These are phyloP conservation scores for Poeciliopsis paucimaculata DNA, from an alignment of 2,797 vertebrate species.

Conservation along the genomic window DNA sequence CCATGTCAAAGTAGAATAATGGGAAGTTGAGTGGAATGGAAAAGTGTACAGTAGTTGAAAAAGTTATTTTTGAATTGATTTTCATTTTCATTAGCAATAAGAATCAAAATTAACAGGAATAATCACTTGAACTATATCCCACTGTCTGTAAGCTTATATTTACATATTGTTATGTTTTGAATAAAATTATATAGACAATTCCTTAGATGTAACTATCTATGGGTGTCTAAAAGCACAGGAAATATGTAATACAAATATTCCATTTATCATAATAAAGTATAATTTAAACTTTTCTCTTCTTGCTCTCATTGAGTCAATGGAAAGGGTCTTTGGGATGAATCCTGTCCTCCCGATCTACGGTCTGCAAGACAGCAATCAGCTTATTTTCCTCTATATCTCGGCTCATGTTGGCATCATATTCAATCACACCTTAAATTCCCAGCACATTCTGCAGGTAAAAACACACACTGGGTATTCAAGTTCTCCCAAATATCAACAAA, in stretches of 20 bases:
- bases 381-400: slow-evolving; percentile 83
- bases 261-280: not conserved
- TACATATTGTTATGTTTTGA: not conserved
- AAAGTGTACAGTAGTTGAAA: not conserved
- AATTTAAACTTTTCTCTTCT: not conserved
- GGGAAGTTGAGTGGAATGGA: not conserved
- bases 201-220: not conserved
- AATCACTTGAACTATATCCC: not conserved
- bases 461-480: too few species aligned
- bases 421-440: slow-evolving; percentile 77
- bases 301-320: slow-evolving; percentile 78
- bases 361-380: slow-evolving; percentile 81
- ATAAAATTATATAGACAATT: not conserved
- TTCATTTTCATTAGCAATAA: not conserved
- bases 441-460: slow-evolving; percentile 88
- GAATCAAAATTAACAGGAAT: not conserved
- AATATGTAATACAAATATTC: not conserved
- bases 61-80: not conserved
- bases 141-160: not conserved
- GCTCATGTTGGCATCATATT: slow-evolving; percentile 86
- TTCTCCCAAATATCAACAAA: not conserved
- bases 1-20: not conserved
- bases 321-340: slow-evolving; percentile 89
- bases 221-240: not conserved
- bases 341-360: slow-evolving; percentile 83